Base-by-base conservation (phyloP, 92 coral and sea anemone genomes). In the Micromussa lordhowensis region DNA sequence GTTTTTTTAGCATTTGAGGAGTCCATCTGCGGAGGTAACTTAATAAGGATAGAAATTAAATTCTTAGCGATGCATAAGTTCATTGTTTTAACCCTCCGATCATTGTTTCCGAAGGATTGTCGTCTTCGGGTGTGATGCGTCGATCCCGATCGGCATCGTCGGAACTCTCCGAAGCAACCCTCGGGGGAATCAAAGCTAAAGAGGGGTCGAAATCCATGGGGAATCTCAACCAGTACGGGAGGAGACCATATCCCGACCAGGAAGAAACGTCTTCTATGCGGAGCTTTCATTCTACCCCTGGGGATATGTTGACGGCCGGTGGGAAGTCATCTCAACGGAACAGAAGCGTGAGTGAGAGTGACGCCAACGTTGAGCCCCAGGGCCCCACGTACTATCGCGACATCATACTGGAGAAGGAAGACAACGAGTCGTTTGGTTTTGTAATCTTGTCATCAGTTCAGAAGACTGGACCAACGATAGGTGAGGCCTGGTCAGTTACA, bases 381-480 rank as follows among this genome's bases (percentile, higher is more conserved):
- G 91, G 87, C 75, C 93, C 95, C 68, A 79, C 84, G 64, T 88
- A 84, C 35, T 86, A 90, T 61, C 91, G 88, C 21, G 98, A 98
- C 19, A 82, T 98, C 15, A 90, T 92, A 5, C 89, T 98, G 76
- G 83, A 91, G 40, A 90, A 98, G 74, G 96, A 90, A 59, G 95
- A 94, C 19, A 81, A 88, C 68, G 99, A 98, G 81, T 96, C 98
- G 12, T 98, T 98, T 88, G 99, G 99, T 29, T 98, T 98, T 80
- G 99, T 98, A 7, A 96, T 98, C 79, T 85, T 96, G 64, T 96
- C 98, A 5, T 96, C 99, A 1, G 94, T 95, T 63, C 95, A 94
- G 74, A 95, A 92, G 80, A 94, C 94, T 82, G 99, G 99, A 29
- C 96, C 99, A 4, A 98, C 99, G 5, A 92, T 98, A 75, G 99